Evolutionary conservation across 1,140 invertebrate genomes (phyloP), one percentile per base, ranked within the genome.

Genomic region (Drosophila pandora): DNA sequence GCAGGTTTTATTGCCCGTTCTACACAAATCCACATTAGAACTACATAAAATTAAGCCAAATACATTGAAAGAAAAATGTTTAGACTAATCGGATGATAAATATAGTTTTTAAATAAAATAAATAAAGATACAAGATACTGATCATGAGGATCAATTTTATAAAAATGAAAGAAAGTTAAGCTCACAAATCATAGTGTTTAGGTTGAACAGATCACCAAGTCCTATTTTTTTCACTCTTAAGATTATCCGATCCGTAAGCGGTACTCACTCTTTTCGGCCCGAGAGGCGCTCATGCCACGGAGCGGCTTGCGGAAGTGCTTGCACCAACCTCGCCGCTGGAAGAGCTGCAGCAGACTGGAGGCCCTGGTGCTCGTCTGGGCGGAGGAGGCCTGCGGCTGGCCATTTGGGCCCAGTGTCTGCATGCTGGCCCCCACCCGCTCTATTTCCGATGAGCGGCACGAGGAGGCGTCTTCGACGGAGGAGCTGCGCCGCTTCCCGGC

Each of bases 251-350:
- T 37, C 41, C 41, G 13, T 9, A 43, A 2, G 41, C 5, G 12
- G 13, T 68, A 95, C 95, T 94, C 91, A 95, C 95, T 94, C 93
- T 94, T 93, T 91, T 95, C 94, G 53, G 94, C 94, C 89, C 94
- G 94, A 8, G 94, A 94, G 93, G 95, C 95, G 92, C 94, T 94
- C 82, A 94, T 93, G 70, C 94, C 93, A 72, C 94, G 93, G 60
- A 83, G 77, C 68, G 93, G 92, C 67, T 93, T 92, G 92, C 93
- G 93, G 80, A 93, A 94, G 64, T 92, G 92, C 39, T 94, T 90
- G 74, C 93, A 93, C 58, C 93, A 93, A 84, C 91, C 91, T 76
- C 90, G 89, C 69, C 92, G 90, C 53, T 90, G 87, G 13, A 93
- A 89, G 28, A 91, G 92, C 91, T 89, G 93, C 64, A 92, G 92